Conservation (phyloP, 2,797 vertebrate genomes). For the Myotis daubentonii region DNA sequence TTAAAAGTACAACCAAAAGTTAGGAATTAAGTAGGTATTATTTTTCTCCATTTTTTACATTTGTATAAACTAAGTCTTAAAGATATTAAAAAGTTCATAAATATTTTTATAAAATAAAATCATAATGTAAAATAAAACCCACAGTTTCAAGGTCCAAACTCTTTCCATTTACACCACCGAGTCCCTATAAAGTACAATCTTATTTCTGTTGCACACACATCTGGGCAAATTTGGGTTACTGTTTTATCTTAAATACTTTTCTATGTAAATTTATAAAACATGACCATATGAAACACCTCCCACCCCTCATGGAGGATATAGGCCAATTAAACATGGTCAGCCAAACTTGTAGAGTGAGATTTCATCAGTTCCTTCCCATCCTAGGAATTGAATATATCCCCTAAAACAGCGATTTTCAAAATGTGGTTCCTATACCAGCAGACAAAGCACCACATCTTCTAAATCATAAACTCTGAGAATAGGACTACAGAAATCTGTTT, state of each 20-base stretch:
- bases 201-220: background rate
- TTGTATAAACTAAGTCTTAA: background rate
- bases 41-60: background rate
- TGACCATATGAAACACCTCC: background rate
- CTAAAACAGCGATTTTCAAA: background rate
- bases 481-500: background rate
- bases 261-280: slow-evolving; percentile 5
- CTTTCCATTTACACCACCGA: background rate
- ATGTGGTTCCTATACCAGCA: background rate
- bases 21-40: slow-evolving; percentile 18
- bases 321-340: background rate
- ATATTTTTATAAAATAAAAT: background rate
- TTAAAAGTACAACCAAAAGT: slow-evolving; percentile 45
- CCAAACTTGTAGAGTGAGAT: background rate
- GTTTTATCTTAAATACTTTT: background rate
- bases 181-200: background rate
- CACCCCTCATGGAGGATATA: background rate
- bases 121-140: background rate
- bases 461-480: background rate
- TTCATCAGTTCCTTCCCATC: background rate
- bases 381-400: background rate
- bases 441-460: background rate
- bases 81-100: background rate
- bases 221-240: background rate
- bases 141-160: background rate